Percentiles rank a stretch among this genome's conserved stretches.
Evolutionary conservation across 1,140 invertebrate genomes (phyloP).

Genomic region (Antheraea mylitta): DNA sequence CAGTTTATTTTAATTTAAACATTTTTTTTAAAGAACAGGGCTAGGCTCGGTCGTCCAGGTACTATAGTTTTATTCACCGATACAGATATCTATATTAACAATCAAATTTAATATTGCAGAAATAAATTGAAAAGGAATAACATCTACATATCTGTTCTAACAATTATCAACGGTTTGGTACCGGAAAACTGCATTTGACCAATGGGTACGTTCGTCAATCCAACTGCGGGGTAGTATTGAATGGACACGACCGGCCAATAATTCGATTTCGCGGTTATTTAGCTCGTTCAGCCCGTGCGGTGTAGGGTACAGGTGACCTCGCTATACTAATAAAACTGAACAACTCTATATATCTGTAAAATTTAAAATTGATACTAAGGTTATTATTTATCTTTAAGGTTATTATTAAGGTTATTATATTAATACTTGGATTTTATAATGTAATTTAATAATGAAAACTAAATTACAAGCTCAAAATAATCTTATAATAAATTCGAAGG

Average conservation of each 20-base stretch:
- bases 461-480: background rate
- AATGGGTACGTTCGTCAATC: slow-evolving; percentile 48
- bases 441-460: too few species aligned
- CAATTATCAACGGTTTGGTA: slow-evolving; percentile 42
- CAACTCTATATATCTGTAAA: slow-evolving; percentile 31
- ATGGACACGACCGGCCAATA: slow-evolving; percentile 55
- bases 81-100: too few species aligned
- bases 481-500: background rate
- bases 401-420: too few species aligned
- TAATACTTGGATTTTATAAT: too few species aligned
- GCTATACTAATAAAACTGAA: slow-evolving; percentile 53
- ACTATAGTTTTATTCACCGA: too few species aligned
- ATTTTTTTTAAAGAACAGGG: too few species aligned
- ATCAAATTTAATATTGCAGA: too few species aligned
- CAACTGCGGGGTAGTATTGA: slow-evolving; percentile 54
- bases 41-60: too few species aligned
- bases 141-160: slow-evolving; percentile 25
- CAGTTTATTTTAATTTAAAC: too few species aligned
- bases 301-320: slow-evolving; percentile 52
- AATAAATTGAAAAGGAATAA: background rate
- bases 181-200: slow-evolving; percentile 38
- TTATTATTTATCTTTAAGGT: too few species aligned
- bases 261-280: slow-evolving; percentile 73
- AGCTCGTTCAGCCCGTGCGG: slow-evolving; percentile 44
- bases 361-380: background rate